Evolutionary conservation across 2,113 vertebrate genomes (phyloP), one percentile per base, ranked within the genome.

Genomic region (Calyptommatus sinebrachiatus): DNA sequence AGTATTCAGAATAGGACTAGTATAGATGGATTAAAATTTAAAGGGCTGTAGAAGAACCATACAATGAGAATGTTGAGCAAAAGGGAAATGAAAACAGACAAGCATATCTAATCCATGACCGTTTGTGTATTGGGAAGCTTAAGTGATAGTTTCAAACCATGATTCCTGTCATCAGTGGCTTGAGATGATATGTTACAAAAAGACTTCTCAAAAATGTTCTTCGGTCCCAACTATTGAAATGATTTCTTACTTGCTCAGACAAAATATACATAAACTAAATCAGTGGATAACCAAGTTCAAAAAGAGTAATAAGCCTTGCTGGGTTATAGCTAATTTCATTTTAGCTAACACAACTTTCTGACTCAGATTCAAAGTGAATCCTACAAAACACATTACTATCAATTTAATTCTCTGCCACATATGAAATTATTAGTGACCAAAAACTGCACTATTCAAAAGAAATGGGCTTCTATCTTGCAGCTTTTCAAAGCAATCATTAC

Each of bases 301-400:
- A 41, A 73, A 31, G 46, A 65, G 66, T 35, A 31, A 0, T 0
- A 69, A 0, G 46, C 9, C 0, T 4, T 50, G 50, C 50, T 2
- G 9, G 29, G 46, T 1, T 2, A 1, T 50, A 20, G 4, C 57
- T 0, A 3, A 45, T 45, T 5, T 67, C 22, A 50, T 9, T 50
- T 50, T 50, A 6, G 14, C 50, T 28, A n/a, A 22, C 8, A n/a
- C 26, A 45, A 31, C 31, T 26, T 46, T 72, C 63, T 53, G 67
- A 45, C 62, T 6, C 26, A 63, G 35, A n/a, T 8, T 65, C 12
- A 57, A 57, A 57, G 53, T 18, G 65, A 35, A 14, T 20, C 24
- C 21, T 45, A 28, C 7, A 20, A 63, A 63, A 12, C 22, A 12
- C 8, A 45, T 50, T 14, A 57, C 28, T 31, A 14, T 28, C 11